Evolutionary conservation across 2,888 invertebrate genomes (phyloP), one percentile per base, ranked within the genome.

Genomic region (Amaurobius ferox): DNA sequence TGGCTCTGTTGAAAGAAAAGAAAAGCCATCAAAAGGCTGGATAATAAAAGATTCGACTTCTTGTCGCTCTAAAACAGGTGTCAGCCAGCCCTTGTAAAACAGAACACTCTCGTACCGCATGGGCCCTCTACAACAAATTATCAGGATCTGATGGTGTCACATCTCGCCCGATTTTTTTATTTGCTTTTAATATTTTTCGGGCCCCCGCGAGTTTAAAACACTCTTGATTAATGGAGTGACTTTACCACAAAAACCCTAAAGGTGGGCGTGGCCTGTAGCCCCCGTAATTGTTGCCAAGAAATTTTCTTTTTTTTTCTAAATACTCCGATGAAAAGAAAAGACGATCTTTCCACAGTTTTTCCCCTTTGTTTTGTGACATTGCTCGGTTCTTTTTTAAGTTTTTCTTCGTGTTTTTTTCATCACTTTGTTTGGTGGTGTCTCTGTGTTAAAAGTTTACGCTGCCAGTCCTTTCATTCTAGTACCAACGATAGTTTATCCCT

Each of bases 111-210:
- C 26, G 40, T 68, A 62, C 35, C 62, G 19, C 35, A 61, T 35
- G 66, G 72, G 32, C 72, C 70, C 77, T 76, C 77, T 71, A 78
- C 83, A 78, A 77, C 83, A 85, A 71, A 85, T 85, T 77, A 85
- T 77, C 71, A 64, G 39, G 76, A n/a, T 23, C 83, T 85, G 83
- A 85, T 66, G 72, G 39, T 81, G 80, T 81, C 80, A 73, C 32
- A 26, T 79, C 32, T 35, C 19, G 9, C 16, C 35, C 32, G 35
- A 9, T 35, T 35, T 35, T 35, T 7, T 55, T 55, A 30, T 55
- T 26, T 30, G 16, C n/a, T 23, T 61, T n/a, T n/a, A n/a, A n/a
- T n/a, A n/a, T n/a, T n/a, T 71, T 48, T 55, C 11, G 26, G 39
- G 26, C 29, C 29, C 48, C 23, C 23, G 48, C 29, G 29, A 77